Evolutionary conservation across 2,113 vertebrate genomes (phyloP), one percentile per base, ranked within the genome.

Genomic region (Phainopepla nitens): DNA sequence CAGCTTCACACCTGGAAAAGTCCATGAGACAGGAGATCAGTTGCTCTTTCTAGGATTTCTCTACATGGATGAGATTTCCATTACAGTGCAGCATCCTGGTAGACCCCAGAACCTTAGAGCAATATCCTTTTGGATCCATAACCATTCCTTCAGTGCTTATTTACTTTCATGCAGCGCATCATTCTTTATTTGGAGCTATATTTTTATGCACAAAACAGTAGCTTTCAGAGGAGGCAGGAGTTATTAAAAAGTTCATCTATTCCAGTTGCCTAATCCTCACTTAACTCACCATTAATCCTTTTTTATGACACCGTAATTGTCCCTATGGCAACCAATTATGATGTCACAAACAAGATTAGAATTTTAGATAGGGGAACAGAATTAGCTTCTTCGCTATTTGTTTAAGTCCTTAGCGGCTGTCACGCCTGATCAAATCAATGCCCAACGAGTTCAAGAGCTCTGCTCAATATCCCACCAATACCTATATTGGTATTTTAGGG

Each of bases 301-400:
- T 94, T 93, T 82, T 95, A 85, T 71, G 94, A 95, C 91, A 95
- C 76, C 91, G 62, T 90, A 82, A 95, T 92, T 93, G 93, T 97
- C 96, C 70, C 97, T 79, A 97, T 95, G 83, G 94, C 81, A 97
- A 97, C 96, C 73, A 81, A 90, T 84, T 82, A 82, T 95, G 93
- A 96, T 92, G 76, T 96, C 95, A 96, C 89, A 92, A 96, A 90
- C 77, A 72, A 90, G 90, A 94, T 95, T 94, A 94, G 68, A 84
- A 94, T 92, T 97, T 94, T 71, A 82, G 89, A 66, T 93, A 41
- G 27, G 61, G 51, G 82, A 96, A 84, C 78, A 87, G 80, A 96
- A 97, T 95, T 93, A 95, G 92, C 85, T 81, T 10, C 70, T 93
- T 69, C 13, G 0, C 87, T 92, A n/a, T 94, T 94, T 94, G 66